Evolutionary conservation across 2,888 invertebrate species (phyloP).

Genomic region (Tricholauxania praeusta): DNA sequence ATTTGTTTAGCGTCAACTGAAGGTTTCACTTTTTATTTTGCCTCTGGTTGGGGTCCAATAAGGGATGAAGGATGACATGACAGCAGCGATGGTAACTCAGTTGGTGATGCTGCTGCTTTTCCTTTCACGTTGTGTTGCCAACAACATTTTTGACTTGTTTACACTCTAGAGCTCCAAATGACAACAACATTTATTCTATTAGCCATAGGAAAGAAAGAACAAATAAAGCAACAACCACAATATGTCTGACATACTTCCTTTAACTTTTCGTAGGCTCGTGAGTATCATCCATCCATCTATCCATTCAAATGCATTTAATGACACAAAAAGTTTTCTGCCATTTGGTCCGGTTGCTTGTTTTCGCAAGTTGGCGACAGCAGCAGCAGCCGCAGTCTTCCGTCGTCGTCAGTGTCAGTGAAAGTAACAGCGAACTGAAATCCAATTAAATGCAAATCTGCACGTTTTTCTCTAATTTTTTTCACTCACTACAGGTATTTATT

Average conservation of each 20-base stretch:
- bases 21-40: slow-evolving; percentile 32
- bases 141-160: slow-evolving; percentile 24
- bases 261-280: slow-evolving; percentile 11
- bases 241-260: slow-evolving; percentile 31
- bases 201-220: slow-evolving; percentile 28
- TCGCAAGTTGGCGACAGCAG: too few relatives aligned
- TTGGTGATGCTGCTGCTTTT: slow-evolving; percentile 21
- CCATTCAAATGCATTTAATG: too few relatives aligned
- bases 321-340: neutral
- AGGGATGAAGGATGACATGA: slow-evolving; percentile 38
- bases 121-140: slow-evolving; percentile 5
- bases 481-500: neutral
- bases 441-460: slow-evolving; percentile 15
- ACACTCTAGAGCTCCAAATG: slow-evolving; percentile 36
- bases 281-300: neutral
- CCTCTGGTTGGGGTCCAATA: slow-evolving; percentile 43
- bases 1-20: slow-evolving; percentile 53
- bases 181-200: slow-evolving; percentile 51
- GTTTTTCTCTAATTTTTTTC: slow-evolving; percentile 2
- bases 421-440: neutral
- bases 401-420: neutral
- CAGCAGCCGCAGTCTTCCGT: too few relatives aligned
- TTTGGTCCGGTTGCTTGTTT: neutral
- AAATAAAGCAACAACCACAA: slow-evolving; percentile 19
- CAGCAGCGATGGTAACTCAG: slow-evolving; percentile 23